These are phyloP conservation scores for Lophius piscatorius DNA, from an alignment of 2,113 vertebrate genomes.

Conservation along the genomic window DNA sequence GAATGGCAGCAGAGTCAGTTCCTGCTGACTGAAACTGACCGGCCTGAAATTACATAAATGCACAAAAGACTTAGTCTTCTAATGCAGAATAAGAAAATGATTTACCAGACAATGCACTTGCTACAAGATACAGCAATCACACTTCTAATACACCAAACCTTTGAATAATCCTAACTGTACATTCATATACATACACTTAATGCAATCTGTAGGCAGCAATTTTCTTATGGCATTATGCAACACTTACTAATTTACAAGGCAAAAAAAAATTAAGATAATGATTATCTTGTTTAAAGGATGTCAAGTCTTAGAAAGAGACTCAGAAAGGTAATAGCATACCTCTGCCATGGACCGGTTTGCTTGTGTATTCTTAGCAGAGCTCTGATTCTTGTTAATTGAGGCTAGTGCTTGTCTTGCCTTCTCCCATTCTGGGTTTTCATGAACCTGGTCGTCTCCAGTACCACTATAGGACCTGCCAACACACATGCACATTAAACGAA, in stretches of 20 bases:
- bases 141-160: no score
- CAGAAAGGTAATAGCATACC: conserved; percentile 30
- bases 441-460: conserved; percentile 80
- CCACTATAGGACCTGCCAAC: conserved; percentile 71
- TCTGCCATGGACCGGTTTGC: conserved; percentile 60
- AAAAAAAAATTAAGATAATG: no score
- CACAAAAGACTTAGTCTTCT: no score
- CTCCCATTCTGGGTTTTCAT: conserved; percentile 94
- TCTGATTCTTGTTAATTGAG: conserved; percentile 80
- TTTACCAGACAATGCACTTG: no score
- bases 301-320: background rate
- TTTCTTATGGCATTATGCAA: no score
- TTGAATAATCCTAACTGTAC: no score
- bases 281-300: no score
- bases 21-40: conserved; percentile 80
- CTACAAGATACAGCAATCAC: no score
- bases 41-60: conserved; percentile 56
- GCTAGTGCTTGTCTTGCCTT: conserved; percentile 88
- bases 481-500: background rate
- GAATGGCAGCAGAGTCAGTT: conserved; percentile 79
- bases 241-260: no score
- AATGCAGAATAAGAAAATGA: no score
- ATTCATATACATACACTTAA: no score
- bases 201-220: no score
- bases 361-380: conserved; percentile 63